Base-by-base conservation (phyloP, 2,797 vertebrate genomes). In the Ctenopoma multispine region DNA sequence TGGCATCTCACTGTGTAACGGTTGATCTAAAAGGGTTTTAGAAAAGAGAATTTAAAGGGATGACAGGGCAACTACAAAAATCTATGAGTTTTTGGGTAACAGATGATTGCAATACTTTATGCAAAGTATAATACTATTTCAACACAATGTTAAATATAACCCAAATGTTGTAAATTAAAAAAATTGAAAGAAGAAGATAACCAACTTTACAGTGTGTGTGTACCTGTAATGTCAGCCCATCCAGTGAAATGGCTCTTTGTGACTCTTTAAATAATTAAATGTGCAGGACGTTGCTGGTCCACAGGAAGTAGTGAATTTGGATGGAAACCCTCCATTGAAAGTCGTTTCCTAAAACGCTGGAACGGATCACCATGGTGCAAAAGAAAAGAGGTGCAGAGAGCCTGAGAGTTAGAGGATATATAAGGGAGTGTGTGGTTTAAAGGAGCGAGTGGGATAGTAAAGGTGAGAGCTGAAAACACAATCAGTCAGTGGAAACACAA, bases 291-390 rank as follows among this genome's bases (percentile, higher is more conserved):
- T 71, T 23, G 54, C 50, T 1, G 66, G 49, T 60, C 10, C 55
- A 0, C 44, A 7, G 86, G 86, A 88, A 83, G 78, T 27, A 60
- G 48, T 23, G 69, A 69, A 54, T 51, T 21, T 53, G 53, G 73
- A 21, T 78, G 73, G 66, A 87, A 87, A 68, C 38, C 7, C 48
- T 75, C 81, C 58, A 83, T 81, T 87, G 80, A 87, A 83, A 80
- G 64, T 72, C n/a, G 23, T 63, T 87, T 87, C 84, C 82, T 87
- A 53, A 77, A 78, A 34, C 7, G 51, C 61, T 75, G 4, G 9
- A 74, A 17, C 24, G 21, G 56, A 71, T 48, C 57, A 10, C 23
- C 48, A 50, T 54, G 21, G 60, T 76, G 41, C 44, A 66, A 29
- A 57, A 13, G 29, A 17, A 63, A 36, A 54, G 24, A 29, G 20